These are phyloP conservation scores for Vanessa cardui DNA, from an alignment of 2,888 invertebrate genomes.

Conservation along the genomic window DNA sequence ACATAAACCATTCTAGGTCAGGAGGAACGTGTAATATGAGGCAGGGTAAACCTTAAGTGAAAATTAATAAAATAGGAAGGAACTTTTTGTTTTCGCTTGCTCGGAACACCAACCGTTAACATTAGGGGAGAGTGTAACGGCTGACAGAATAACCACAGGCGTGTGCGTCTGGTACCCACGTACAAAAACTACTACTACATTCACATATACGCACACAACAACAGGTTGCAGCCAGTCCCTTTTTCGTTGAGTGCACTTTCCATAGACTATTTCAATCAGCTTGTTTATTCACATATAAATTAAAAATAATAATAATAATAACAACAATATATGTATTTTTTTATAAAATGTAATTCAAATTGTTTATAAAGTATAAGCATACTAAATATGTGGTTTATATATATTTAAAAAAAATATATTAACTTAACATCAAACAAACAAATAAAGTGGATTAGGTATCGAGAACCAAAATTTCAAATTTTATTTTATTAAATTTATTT, in stretches of 20 bases:
- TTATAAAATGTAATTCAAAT: too few relatives aligned
- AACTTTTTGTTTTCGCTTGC: slow-evolving; percentile 42
- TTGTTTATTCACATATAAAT: slow-evolving; percentile 16
- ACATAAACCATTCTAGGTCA: neutral
- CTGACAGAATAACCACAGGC: slow-evolving; percentile 48
- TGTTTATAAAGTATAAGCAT: too few relatives aligned
- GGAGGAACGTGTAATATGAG: neutral
- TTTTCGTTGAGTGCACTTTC: slow-evolving; percentile 49
- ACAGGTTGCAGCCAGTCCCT: slow-evolving; percentile 51
- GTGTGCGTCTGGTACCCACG: slow-evolving; percentile 42
- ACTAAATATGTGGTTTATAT: too few relatives aligned
- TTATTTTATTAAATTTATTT: too few relatives aligned
- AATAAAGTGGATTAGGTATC: too few relatives aligned
- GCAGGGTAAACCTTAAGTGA: slow-evolving; percentile 8
- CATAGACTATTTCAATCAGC: slow-evolving; percentile 41
- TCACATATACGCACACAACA: slow-evolving; percentile 47
- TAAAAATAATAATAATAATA: neutral
- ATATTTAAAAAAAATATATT: too few relatives aligned
- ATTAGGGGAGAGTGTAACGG: slow-evolving; percentile 47
- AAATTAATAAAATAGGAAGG: slow-evolving; percentile 30
- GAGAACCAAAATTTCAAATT: too few relatives aligned
- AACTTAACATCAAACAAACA: too few relatives aligned
- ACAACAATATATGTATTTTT: too few relatives aligned
- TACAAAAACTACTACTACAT: slow-evolving; percentile 43
- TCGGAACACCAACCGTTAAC: slow-evolving; percentile 42